Conservation (phyloP, 2,888 invertebrate genomes). For the Phaonia tiefii region DNA sequence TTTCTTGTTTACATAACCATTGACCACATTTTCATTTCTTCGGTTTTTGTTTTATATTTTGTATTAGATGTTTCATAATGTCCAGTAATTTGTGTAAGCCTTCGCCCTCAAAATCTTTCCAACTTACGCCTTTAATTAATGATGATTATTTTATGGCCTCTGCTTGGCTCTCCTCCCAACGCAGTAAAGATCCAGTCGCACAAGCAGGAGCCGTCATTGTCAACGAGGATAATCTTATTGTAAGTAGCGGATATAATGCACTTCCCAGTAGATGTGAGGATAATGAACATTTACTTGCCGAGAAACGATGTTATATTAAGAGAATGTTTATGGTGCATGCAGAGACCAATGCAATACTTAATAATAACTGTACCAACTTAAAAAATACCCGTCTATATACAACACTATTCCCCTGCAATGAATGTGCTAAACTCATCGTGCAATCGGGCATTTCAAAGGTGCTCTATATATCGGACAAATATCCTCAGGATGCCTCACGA, state of each 20-base stretch:
- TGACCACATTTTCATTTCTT: too few relatives aligned
- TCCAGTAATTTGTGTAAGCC: not conserved
- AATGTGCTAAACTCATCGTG: slow-evolving; percentile 98
- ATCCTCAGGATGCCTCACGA: slow-evolving; percentile 89
- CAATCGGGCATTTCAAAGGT: slow-evolving; percentile 93
- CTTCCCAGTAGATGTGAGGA: slow-evolving; percentile 96
- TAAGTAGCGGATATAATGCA: slow-evolving; percentile 98
- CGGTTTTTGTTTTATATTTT: too few relatives aligned
- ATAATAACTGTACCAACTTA: slow-evolving; percentile 90
- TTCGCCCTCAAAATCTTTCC: not conserved
- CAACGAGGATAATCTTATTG: slow-evolving; percentile 90
- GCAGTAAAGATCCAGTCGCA: slow-evolving; percentile 96
- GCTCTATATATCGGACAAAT: slow-evolving; percentile 91
- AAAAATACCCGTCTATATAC: slow-evolving; percentile 92
- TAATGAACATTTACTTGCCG: slow-evolving; percentile 81
- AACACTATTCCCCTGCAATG: slow-evolving; percentile 96
- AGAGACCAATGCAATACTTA: slow-evolving; percentile 97
- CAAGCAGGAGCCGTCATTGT: slow-evolving; percentile 98
- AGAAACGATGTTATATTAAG: slow-evolving; percentile 84
- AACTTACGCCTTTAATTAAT: slow-evolving; percentile 45
- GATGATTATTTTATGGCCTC: slow-evolving; percentile 97
- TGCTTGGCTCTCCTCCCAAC: slow-evolving; percentile 93
- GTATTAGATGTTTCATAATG: not conserved
- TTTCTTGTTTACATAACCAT: too few relatives aligned
- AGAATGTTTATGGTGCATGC: slow-evolving; percentile 97